A percentile compares a stretch with the other conserved stretches of the same genome.
Conservation (phyloP, 1,140 invertebrate species). For the Drosophila willistoni region DNA sequence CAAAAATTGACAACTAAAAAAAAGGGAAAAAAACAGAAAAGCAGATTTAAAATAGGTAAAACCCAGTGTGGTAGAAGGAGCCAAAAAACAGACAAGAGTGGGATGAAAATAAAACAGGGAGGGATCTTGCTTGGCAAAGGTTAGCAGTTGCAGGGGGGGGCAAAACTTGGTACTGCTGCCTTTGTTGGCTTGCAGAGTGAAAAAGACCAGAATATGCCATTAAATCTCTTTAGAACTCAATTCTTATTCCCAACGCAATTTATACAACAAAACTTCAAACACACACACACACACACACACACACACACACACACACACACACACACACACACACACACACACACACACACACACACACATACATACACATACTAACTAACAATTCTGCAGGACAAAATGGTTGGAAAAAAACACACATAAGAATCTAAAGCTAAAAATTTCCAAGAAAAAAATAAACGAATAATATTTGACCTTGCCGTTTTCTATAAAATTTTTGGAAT, state of each 20-base stretch:
- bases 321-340: slow-evolving; percentile 44
- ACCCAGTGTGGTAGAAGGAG: background rate
- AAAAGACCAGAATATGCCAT: slow-evolving; percentile 62
- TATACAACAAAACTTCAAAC: slow-evolving; percentile 77
- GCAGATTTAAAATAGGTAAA: background rate
- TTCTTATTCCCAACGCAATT: slow-evolving; percentile 82
- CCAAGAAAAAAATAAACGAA: background rate
- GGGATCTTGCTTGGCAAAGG: background rate
- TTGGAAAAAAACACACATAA: slow-evolving; percentile 30
- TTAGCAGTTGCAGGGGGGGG: background rate
- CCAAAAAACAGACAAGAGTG: background rate
- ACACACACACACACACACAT: slow-evolving; percentile 42
- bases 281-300: slow-evolving; percentile 41
- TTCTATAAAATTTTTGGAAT: too few relatives aligned
- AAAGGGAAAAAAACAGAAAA: too few relatives aligned
- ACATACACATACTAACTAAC: slow-evolving; percentile 32
- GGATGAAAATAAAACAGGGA: slow-evolving; percentile 11
- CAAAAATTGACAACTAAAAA: slow-evolving; percentile 59
- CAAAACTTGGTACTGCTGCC: slow-evolving; percentile 17
- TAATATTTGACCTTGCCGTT: slow-evolving; percentile 10
- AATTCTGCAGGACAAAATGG: slow-evolving; percentile 49
- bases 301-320: slow-evolving; percentile 27
- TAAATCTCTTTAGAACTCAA: slow-evolving; percentile 82
- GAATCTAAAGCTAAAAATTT: slow-evolving; percentile 8
- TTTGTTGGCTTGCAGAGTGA: slow-evolving; percentile 18